A percentile compares a stretch with the other conserved stretches of the same genome.
phyloP scores from a whole-genome alignment of 1,140 invertebrate genomes.

The Drosophila willistoni region DNA sequence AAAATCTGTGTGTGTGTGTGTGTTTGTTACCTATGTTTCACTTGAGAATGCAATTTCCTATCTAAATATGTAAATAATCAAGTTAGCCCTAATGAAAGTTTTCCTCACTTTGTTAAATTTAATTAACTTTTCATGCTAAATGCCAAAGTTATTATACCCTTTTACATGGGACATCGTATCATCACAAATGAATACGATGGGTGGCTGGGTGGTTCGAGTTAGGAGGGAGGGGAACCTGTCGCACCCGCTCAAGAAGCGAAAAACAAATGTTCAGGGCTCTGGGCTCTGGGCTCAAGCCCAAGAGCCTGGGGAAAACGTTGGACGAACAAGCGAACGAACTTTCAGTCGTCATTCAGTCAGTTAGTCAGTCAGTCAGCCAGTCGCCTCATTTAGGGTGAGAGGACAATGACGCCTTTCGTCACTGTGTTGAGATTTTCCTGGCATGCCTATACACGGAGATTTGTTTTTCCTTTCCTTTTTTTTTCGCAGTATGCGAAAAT shows the following conservation, averaged over 20 bases:
- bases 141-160: constrained; percentile 5
- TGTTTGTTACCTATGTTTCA: too few species aligned
- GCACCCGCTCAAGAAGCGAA: too few species aligned
- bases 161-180: background rate
- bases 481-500: constrained; percentile 16
- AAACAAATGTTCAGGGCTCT: constrained; percentile 5
- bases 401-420: constrained; percentile 67
- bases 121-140: background rate
- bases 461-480: background rate
- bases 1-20: too few species aligned
- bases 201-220: too few species aligned
- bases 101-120: background rate
- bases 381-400: constrained; percentile 17
- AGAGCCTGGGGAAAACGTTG: constrained; percentile 13
- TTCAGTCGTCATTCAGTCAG: constrained; percentile 36
- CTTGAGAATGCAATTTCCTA: too few species aligned
- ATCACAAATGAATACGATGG: background rate
- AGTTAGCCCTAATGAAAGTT: too few species aligned
- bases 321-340: constrained; percentile 33
- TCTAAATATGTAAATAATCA: too few species aligned
- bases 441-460: constrained; percentile 43
- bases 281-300: constrained; percentile 48
- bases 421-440: constrained; percentile 66
- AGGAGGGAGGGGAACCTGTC: too few species aligned
- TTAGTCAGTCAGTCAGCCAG: constrained; percentile 38